Base-by-base conservation (phyloP, 2,888 invertebrate genomes). In the Epistrophella euchroma region DNA sequence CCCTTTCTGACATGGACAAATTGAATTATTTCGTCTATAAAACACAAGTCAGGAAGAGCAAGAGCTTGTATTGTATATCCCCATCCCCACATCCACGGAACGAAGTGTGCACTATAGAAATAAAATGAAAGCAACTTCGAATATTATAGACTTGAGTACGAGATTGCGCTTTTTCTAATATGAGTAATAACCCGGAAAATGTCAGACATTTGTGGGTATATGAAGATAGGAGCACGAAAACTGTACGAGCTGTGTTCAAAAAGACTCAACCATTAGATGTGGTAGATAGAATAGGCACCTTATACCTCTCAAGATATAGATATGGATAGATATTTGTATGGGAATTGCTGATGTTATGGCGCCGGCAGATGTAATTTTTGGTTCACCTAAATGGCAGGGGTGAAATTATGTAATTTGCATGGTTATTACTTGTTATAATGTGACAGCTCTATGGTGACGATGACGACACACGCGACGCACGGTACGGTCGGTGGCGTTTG, bases 1-100 rank as follows among this genome's bases (percentile, higher is more conserved):
- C 45, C 72, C 72, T 40, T 40, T 76, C 56, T 76, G 81, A 76
- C 81, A 81, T 76, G 76, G 81, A 81, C 81, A 81, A 81, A 81
- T 76, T 81, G 76, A 81, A 76, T 81, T 56, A 76, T 64, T 64
- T 81, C 71, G 71, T 66, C 47, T 47, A 66, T 66, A 35, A 47
- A 47, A 47, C 66, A 66, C 47, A 66, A 47, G 66, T 66, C 47
- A 66, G 66, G 32, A 32, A 47, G 47, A 32, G 35, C 17, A n/a
- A n/a, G n/a, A n/a, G n/a, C n/a, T n/a, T n/a, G n/a, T n/a, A n/a
- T n/a, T n/a, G n/a, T n/a, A n/a, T n/a, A n/a, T n/a, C n/a, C n/a
- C n/a, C n/a, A n/a, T n/a, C n/a, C n/a, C 17, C 6, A 28, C 19
- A 19, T 64, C 13, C 45, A 7, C 15, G 58, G 4, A 45, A 13